Base-by-base conservation (phyloP, 1,140 invertebrate genomes). In the Cryptotermes secundus region DNA sequence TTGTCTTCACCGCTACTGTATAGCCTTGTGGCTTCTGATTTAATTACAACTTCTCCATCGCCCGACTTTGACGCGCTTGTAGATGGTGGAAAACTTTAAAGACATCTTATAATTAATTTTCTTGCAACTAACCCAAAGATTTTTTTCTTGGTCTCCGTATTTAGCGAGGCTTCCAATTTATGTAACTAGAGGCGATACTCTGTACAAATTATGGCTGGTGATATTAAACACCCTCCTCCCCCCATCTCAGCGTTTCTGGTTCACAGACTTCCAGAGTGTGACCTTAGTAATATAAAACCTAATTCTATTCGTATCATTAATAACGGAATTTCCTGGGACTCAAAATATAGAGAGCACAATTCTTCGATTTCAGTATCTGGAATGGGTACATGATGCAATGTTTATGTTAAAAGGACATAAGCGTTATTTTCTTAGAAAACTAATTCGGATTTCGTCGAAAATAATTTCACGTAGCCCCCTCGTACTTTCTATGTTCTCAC, bases 81-180 rank as follows among this genome's bases (percentile, higher is more conserved):
- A n/a, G 26, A 26, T n/a, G 59, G 59, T 31, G 7, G n/a, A 72
- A 72, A 26, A 72, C 59, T n/a, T 31, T n/a, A 31, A n/a, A 31
- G 59, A 72, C 6, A 31, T n/a, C n/a, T 72, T 72, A 31, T 72
- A 72, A 72, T 72, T 72, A 72, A 72, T 72, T 72, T 72, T 72
- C 59, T 72, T 72, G 59, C 59, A 72, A 72, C 9, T 72, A 9
- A 72, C 31, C 59, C n/a, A 31, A 26, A 7, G 59, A 31, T n/a
- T 3, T 7, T 1, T 72, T 72, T 72, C 31, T 72, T 3, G 26
- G 7, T 2, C 24, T 59, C 19, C 53, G 19, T 72, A 72, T 31
- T 72, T 31, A n/a, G n/a, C 14, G 59, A 6, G 59, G 59, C 59
- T 72, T 72, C n/a, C 26, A 31, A 14, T 72, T 72, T 72, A n/a